These are phyloP conservation scores for Iselma pallidipennis DNA, from an alignment of 2,888 invertebrate genomes.

Conservation along the genomic window DNA sequence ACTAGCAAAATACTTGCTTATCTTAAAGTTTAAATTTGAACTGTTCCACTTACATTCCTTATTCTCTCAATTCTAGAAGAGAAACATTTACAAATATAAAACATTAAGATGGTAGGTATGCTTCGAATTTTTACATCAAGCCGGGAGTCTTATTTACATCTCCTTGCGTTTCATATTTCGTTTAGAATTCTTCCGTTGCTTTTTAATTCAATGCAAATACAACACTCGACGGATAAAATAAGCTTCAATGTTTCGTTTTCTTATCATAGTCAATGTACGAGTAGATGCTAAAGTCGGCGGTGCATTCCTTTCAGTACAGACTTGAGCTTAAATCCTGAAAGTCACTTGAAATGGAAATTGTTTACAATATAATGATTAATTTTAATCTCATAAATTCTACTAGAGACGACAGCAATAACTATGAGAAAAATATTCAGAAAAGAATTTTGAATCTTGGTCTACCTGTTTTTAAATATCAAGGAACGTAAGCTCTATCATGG, in stretches of 20 bases:
- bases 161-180: slow-evolving; percentile 12
- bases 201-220: slow-evolving; percentile 22
- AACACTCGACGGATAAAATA: neutral
- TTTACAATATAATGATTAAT: too few species aligned
- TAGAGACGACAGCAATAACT: too few species aligned
- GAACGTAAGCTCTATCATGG: too few species aligned
- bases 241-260: neutral
- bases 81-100: slow-evolving; percentile 17
- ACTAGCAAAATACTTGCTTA: slow-evolving; percentile 31
- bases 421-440: too few species aligned
- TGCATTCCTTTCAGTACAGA: too few species aligned
- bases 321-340: too few species aligned
- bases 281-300: too few species aligned
- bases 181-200: neutral
- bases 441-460: too few species aligned
- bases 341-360: too few species aligned
- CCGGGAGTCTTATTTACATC: slow-evolving; percentile 16
- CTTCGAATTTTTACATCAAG: slow-evolving; percentile 4
- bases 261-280: neutral
- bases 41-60: neutral
- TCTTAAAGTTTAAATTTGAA: slow-evolving; percentile 22
- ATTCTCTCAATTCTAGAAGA: slow-evolving; percentile 10
- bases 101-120: too few species aligned
- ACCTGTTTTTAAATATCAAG: too few species aligned
- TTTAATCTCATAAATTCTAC: too few species aligned